phyloP scores from a whole-genome alignment of 2,888 invertebrate species.

The Hemaris fuciformis region DNA sequence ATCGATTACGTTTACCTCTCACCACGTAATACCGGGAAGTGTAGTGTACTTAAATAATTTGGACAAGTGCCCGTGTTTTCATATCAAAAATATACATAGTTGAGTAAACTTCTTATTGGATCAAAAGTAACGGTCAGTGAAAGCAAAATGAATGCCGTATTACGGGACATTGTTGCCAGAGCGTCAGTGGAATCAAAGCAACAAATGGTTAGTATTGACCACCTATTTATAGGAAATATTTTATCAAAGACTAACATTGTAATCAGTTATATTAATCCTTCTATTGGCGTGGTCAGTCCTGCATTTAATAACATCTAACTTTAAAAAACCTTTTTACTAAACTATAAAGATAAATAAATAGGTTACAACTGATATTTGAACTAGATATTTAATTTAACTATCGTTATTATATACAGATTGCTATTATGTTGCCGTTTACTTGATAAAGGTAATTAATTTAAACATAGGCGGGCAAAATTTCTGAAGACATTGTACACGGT shows the following conservation, averaged over 20 bases:
- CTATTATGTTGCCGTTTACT: too few species aligned
- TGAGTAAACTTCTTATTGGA: constrained; percentile 3
- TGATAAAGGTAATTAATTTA: background rate
- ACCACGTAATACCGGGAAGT: constrained; percentile 39
- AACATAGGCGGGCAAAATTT: background rate
- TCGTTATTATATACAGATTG: too few species aligned
- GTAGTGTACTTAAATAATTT: constrained; percentile 29
- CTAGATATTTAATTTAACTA: too few species aligned
- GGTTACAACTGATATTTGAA: too few species aligned
- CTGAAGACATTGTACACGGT: too few species aligned
- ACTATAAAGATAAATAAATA: too few species aligned
- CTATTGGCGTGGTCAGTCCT: too few species aligned
- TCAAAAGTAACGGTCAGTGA: constrained; percentile 41
- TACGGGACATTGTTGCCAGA: constrained; percentile 67
- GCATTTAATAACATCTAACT: too few species aligned
- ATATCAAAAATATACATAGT: constrained; percentile 14
- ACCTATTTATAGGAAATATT: background rate
- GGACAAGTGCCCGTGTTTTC: constrained; percentile 13
- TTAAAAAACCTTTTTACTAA: too few species aligned
- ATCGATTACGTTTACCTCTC: constrained; percentile 46
- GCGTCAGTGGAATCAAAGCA: constrained; percentile 63
- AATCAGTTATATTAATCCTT: too few species aligned
- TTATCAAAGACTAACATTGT: background rate
- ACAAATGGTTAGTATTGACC: constrained; percentile 54
- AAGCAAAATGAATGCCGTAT: constrained; percentile 62